Base-by-base conservation (phyloP, 35 echinoderm and acorn worm species). In the Heliocidaris tuberculata region DNA sequence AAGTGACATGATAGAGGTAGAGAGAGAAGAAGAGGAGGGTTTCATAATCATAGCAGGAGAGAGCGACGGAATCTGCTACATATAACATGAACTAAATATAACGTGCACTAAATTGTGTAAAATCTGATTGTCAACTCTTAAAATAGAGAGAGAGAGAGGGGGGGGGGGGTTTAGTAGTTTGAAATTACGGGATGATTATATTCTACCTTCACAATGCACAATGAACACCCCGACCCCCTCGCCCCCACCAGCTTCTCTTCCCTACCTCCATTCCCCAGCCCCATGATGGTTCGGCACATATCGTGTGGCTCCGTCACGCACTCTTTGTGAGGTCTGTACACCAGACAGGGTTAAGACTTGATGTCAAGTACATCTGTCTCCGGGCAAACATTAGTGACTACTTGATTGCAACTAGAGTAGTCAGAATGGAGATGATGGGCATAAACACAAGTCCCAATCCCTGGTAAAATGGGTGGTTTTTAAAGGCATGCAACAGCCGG, bases 321-420 rank as follows among this genome's bases (percentile, higher is more conserved):
- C 87, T 32, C 87, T 31, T 48, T 89, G 87, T 89, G 87, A 32
- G 87, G 87, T 89, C 87, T 86, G n/a, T 86, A 9, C 85, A 29
- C 85, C 21, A 86, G 85, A 86, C 85, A 32, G 85, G 85, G 85
- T 86, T 86, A 86, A 86, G 21, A 86, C 85, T 30, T 21, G 85
- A 86, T 86, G 85, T 86, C 85, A 86, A 86, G 85, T 86, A 86
- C 85, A 86, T 86, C 85, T 86, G 85, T 86, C 85, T 86, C 85
- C 85, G 2, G 4, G 5, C 12, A 29, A 86, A 86, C 85, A 86
- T 86, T 86, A 86, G 85, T 32, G 52, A 56, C 52, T 56, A 56
- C 10, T 56, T 56, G 2, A 56, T 12, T 56, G 52, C 52, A 56
- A 9, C 52, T 8, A 52, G 12, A 13, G 12, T 52, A 52, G 4